Conservation (phyloP, 2,113 vertebrate species). For the Pseudorhombus dupliciocellatus region DNA sequence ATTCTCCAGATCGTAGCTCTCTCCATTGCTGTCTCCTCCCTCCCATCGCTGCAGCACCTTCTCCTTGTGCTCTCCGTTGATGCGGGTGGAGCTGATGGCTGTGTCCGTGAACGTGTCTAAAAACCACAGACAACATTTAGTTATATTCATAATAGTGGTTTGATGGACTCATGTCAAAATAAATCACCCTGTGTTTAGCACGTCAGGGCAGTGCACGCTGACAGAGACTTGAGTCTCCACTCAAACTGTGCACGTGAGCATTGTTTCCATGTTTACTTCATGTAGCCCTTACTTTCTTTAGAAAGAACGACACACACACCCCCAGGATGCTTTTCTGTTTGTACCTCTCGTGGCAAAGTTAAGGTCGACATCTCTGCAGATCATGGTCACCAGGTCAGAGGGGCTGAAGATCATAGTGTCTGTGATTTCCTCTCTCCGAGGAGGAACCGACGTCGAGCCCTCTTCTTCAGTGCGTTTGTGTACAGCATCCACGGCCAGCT, state of each 20-base stretch:
- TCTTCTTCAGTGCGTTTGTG: slow-evolving; percentile 80
- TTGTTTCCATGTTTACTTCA: background rate
- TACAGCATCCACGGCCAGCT: slow-evolving; percentile 93
- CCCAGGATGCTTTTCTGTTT: background rate
- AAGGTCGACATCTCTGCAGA: slow-evolving; percentile 91
- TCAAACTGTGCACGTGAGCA: background rate
- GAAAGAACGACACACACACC: background rate
- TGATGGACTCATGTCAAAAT: too few species aligned
- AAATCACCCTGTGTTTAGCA: background rate
- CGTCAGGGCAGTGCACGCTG: background rate
- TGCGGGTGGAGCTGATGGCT: slow-evolving; percentile 85
- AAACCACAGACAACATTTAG: background rate
- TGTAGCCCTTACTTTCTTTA: background rate
- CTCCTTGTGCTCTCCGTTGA: slow-evolving; percentile 93
- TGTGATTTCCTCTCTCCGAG: slow-evolving; percentile 90
- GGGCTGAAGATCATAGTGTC: slow-evolving; percentile 94
- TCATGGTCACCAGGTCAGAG: slow-evolving; percentile 88
- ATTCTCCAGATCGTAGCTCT: slow-evolving; percentile 89
- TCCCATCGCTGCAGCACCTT: slow-evolving; percentile 93
- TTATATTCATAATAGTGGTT: background rate
- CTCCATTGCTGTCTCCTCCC: slow-evolving; percentile 89
- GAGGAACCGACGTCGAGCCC: slow-evolving; percentile 68
- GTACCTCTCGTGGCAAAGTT: slow-evolving; percentile 91
- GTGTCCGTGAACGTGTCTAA: slow-evolving; percentile 91
- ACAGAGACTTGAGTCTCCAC: background rate